Evolutionary conservation across 92 coral and sea anemone species (phyloP).

Genomic region (Porites evermanni): DNA sequence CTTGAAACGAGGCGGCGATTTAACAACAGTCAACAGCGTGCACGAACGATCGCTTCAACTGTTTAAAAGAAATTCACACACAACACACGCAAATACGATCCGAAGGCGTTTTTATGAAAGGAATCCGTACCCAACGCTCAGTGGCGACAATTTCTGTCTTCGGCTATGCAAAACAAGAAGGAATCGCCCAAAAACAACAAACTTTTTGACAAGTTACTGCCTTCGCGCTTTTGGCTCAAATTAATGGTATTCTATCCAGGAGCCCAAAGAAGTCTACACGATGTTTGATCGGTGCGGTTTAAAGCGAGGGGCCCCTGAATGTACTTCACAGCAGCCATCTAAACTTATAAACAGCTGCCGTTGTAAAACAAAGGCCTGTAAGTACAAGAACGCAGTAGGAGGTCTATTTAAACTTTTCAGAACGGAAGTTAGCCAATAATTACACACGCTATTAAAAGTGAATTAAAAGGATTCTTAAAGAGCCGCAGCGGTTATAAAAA

Average conservation of each 20-base stretch:
- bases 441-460: slow-evolving; percentile 83
- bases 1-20: slow-evolving; percentile 56
- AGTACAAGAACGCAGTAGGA: slow-evolving; percentile 84
- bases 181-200: slow-evolving; percentile 18
- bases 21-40: slow-evolving; percentile 70
- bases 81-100: slow-evolving; percentile 75
- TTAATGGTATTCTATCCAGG: not conserved
- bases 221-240: not conserved
- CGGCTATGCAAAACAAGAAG: slow-evolving; percentile 23
- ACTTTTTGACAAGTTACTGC: not conserved
- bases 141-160: slow-evolving; percentile 52
- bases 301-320: slow-evolving; percentile 37
- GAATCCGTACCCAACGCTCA: slow-evolving; percentile 44
- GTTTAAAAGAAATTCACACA: slow-evolving; percentile 52
- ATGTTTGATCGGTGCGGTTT: not conserved
- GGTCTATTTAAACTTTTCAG: slow-evolving; percentile 83
- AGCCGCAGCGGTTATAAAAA: slow-evolving; percentile 75
- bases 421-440: slow-evolving; percentile 86
- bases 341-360: slow-evolving; percentile 52
- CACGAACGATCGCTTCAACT: slow-evolving; percentile 45
- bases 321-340: slow-evolving; percentile 49
- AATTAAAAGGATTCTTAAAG: slow-evolving; percentile 76
- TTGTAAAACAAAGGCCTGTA: slow-evolving; percentile 49
- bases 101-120: slow-evolving; percentile 61
- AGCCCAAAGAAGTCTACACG: not conserved